Evolutionary conservation across 2,888 invertebrate species (phyloP).

Genomic region (Apamea anceps): DNA sequence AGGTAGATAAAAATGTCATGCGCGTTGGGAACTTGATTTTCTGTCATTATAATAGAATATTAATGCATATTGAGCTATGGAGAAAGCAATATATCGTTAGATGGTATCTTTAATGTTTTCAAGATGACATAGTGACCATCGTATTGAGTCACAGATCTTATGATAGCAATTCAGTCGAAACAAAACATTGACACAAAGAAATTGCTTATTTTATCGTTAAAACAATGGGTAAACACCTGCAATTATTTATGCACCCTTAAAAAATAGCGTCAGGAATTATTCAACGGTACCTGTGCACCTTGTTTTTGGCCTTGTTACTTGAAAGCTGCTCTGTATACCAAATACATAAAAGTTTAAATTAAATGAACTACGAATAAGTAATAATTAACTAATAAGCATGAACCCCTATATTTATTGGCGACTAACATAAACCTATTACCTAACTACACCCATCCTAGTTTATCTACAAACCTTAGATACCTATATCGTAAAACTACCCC

Average conservation of each 20-base stretch:
- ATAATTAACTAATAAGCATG: slow-evolving; percentile 25
- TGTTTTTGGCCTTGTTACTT: slow-evolving; percentile 29
- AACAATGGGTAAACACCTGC: slow-evolving; percentile 39
- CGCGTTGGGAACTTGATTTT: slow-evolving; percentile 54
- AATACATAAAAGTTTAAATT: background rate
- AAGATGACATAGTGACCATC: background rate
- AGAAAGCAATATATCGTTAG: slow-evolving; percentile 27
- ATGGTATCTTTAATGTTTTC: slow-evolving; percentile 24
- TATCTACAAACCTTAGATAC: slow-evolving; percentile 28
- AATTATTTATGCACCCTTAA: slow-evolving; percentile 53
- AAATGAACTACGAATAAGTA: background rate
- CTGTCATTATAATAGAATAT: slow-evolving; percentile 46
- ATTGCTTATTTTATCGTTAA: background rate
- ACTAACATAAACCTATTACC: slow-evolving; percentile 31
- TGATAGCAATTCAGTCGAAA: background rate
- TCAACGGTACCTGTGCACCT: slow-evolving; percentile 45
- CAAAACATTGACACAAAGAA: background rate
- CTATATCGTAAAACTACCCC: slow-evolving; percentile 14
- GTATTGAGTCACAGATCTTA: background rate
- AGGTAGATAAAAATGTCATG: slow-evolving; percentile 54
- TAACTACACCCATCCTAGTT: slow-evolving; percentile 7
- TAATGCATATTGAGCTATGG: slow-evolving; percentile 26
- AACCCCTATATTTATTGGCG: slow-evolving; percentile 6
- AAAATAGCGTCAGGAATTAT: slow-evolving; percentile 20
- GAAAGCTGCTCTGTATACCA: slow-evolving; percentile 6